Evolutionary conservation across 2,113 vertebrate genomes (phyloP).

Genomic region (Mellivora capensis): DNA sequence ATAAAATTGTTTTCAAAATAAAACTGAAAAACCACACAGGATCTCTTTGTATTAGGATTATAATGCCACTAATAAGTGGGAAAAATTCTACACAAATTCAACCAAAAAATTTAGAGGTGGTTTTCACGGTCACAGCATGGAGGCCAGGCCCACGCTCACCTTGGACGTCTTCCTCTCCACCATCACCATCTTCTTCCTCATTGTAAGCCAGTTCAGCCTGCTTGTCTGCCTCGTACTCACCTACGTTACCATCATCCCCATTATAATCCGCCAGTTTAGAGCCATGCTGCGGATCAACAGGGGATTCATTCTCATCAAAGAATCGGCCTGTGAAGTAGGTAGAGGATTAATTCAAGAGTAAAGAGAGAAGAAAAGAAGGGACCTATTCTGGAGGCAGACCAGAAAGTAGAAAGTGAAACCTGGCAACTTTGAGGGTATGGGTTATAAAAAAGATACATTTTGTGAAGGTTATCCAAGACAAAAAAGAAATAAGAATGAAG

Average conservation of each 20-base stretch:
- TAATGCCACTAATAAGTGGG: background rate
- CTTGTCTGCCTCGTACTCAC: conserved; percentile 99
- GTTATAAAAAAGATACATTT: conserved; percentile 45
- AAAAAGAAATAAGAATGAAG: conserved; percentile 41
- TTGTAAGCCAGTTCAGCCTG: conserved; percentile 99
- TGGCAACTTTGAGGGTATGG: background rate
- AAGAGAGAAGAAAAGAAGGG: conserved; percentile 79
- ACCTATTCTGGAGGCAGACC: conserved; percentile 53
- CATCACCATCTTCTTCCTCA: conserved; percentile 99
- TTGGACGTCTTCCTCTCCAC: conserved; percentile 99
- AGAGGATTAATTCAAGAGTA: conserved; percentile 92
- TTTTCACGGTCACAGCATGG: conserved; percentile 84
- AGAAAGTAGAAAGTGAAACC: background rate
- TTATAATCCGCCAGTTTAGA: conserved; percentile 99
- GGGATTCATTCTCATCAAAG: conserved; percentile 99
- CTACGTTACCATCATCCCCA: conserved; percentile 99
- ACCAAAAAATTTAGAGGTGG: conserved; percentile 79
- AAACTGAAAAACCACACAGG: background rate
- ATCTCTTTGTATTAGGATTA: background rate
- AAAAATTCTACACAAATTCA: conserved; percentile 81
- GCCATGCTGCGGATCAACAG: conserved; percentile 98
- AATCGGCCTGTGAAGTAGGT: conserved; percentile 99
- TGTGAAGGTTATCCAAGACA: conserved; percentile 39
- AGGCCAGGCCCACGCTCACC: conserved; percentile 93
- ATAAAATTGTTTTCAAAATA: background rate